These are phyloP conservation scores for Alviniconcha strummeri DNA, from an alignment of 2,888 invertebrate genomes.

Conservation along the genomic window DNA sequence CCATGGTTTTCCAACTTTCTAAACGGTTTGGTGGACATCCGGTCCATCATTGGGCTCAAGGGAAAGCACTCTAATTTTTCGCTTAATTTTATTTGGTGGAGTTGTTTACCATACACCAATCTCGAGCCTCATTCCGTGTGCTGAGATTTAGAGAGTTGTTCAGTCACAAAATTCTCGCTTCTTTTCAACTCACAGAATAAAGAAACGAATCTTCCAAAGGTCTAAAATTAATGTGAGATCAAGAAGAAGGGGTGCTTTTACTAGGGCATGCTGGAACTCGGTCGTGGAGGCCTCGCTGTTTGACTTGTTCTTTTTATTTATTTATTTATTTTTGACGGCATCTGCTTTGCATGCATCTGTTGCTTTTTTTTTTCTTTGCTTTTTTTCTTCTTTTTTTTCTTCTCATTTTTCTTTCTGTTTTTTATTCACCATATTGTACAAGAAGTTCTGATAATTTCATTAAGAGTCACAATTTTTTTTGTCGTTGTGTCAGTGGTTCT, in stretches of 20 bases:
- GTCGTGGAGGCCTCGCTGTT: too few relatives aligned
- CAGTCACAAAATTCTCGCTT: too few relatives aligned
- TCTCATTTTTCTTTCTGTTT: background rate
- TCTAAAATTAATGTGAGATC: background rate
- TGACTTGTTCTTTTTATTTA: too few relatives aligned
- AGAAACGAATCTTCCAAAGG: background rate
- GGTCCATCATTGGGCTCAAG: slow-evolving; percentile 1
- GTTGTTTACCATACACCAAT: slow-evolving; percentile 3
- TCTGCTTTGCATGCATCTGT: too few relatives aligned
- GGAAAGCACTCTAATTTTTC: slow-evolving; percentile 12
- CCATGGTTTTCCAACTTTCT: slow-evolving; percentile 29
- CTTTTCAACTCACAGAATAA: background rate
- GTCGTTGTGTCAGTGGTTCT: too few relatives aligned
- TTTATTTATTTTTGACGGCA: too few relatives aligned
- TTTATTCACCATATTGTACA: background rate
- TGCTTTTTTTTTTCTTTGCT: background rate
- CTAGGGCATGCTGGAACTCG: too few relatives aligned
- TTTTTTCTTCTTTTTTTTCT: background rate
- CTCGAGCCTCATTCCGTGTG: background rate
- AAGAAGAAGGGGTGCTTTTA: background rate
- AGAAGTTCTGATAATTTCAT: background rate
- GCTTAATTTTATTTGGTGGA: background rate
- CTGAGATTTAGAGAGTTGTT: too few relatives aligned
- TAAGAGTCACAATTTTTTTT: background rate
- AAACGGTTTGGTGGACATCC: slow-evolving; percentile 31